phyloP scores from a whole-genome alignment of 2,113 vertebrate species.

The Mesitornis unicolor region DNA sequence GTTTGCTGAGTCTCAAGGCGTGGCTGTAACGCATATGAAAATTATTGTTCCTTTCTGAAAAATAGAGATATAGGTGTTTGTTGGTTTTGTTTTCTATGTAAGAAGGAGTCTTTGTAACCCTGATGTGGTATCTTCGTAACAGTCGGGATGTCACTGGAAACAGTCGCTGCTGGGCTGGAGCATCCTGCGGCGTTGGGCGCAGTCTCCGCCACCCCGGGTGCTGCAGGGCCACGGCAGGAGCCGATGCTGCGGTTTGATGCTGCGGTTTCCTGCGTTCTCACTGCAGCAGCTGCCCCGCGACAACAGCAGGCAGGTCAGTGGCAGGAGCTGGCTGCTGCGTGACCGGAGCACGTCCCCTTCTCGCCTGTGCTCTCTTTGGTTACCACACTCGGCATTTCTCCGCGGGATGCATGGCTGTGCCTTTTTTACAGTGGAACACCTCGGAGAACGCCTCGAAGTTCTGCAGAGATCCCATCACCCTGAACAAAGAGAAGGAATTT shows the following conservation, averaged over 20 bases:
- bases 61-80: background rate
- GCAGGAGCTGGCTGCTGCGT: background rate
- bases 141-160: conserved; percentile 54
- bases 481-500: conserved; percentile 42
- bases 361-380: background rate
- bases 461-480: conserved; percentile 93
- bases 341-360: background rate
- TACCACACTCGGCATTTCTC: conserved; percentile 92
- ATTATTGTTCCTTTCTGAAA: conserved; percentile 24
- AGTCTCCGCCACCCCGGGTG: too few relatives aligned
- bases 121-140: conserved; percentile 58
- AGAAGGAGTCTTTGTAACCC: conserved; percentile 58
- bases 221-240: too few relatives aligned
- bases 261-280: background rate
- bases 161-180: too few relatives aligned
- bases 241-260: too few relatives aligned
- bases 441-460: conserved; percentile 93
- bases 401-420: conserved; percentile 85
- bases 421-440: conserved; percentile 85
- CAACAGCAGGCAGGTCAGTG: background rate
- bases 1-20: background rate
- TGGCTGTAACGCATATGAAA: background rate
- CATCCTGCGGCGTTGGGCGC: too few relatives aligned
- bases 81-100: background rate
- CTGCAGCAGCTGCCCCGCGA: background rate